Base-by-base conservation (phyloP, 2,888 invertebrate genomes). In the Leptogaster cylindrica region DNA sequence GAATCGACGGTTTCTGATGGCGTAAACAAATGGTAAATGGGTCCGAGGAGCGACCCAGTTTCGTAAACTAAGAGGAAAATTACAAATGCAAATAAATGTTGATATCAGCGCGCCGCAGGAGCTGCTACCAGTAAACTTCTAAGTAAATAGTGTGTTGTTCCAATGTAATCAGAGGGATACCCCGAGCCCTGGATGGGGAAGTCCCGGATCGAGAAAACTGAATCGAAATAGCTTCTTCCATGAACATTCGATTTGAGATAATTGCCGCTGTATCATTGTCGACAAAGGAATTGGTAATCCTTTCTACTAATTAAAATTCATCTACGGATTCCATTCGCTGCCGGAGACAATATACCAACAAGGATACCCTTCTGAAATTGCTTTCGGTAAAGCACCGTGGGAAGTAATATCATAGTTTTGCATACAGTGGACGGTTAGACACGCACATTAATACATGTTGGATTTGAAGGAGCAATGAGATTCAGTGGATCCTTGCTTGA, bases 211-310 rank as follows among this genome's bases (percentile, higher is more conserved):
- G 12, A 8, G 33, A 18, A 16, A 16, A 8, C n/a, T n/a, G n/a
- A n/a, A n/a, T n/a, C n/a, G n/a, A n/a, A n/a, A n/a, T n/a, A n/a
- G n/a, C n/a, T n/a, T n/a, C 33, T 33, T 52, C 33, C 31, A 52
- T 52, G 33, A 52, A 52, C 52, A 52, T 52, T 52, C 52, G 52
- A 52, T 52, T n/a, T 31, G 52, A 52, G 31, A 52, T 52, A 52
- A 52, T 52, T 52, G 52, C n/a, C 27, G 52, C 52, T 20, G 33
- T 52, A 52, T 33, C 52, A 31, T 18, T 20, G 52, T 52, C 52
- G 52, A 31, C 52, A 52, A 52, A 52, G 52, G 52, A 52, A 52
- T 52, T 52, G 52, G 52, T 52, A 52, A 52, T 52, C 52, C 52
- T 52, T 52, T 52, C 52, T 20, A 52, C 52, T 52, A 52, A 52